phyloP scores from a whole-genome alignment of 2,113 vertebrate species.

The Excalfactoria chinensis region DNA sequence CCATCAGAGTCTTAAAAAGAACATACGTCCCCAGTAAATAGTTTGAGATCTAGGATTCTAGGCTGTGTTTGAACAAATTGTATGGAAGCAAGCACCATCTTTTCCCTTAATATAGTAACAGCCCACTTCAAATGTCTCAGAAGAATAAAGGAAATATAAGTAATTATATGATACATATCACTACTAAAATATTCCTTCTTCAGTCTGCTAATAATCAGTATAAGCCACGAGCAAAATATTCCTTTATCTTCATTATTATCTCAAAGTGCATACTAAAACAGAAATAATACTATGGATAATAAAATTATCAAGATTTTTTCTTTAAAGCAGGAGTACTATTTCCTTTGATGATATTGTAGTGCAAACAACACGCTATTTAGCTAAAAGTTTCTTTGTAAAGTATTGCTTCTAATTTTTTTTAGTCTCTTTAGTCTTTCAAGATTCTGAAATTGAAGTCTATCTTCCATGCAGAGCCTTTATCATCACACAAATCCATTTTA shows the following conservation, averaged over 20 bases:
- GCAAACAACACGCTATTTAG: neutral
- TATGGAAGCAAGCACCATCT: neutral
- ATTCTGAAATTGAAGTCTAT: neutral
- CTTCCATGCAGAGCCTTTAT: neutral
- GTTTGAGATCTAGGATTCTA: neutral
- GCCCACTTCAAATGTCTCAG: neutral
- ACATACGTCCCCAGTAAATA: conserved; percentile 29
- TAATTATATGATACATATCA: neutral
- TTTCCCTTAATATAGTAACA: neutral
- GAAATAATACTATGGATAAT: neutral
- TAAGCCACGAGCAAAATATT: neutral
- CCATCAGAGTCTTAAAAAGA: neutral
- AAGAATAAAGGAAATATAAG: neutral
- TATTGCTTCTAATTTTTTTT: neutral
- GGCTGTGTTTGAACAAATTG: neutral
- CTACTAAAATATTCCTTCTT: neutral
- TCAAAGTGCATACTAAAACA: neutral
- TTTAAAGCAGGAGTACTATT: neutral
- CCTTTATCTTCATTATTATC: neutral
- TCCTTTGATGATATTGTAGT: neutral
- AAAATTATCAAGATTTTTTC: neutral
- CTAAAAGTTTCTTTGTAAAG: neutral
- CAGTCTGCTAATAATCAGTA: neutral
- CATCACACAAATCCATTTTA: neutral
- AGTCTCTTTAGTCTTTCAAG: neutral